Evolutionary conservation across 2,113 vertebrate genomes (phyloP), one percentile per base, ranked within the genome.

Genomic region (Cryptotis parvus): DNA sequence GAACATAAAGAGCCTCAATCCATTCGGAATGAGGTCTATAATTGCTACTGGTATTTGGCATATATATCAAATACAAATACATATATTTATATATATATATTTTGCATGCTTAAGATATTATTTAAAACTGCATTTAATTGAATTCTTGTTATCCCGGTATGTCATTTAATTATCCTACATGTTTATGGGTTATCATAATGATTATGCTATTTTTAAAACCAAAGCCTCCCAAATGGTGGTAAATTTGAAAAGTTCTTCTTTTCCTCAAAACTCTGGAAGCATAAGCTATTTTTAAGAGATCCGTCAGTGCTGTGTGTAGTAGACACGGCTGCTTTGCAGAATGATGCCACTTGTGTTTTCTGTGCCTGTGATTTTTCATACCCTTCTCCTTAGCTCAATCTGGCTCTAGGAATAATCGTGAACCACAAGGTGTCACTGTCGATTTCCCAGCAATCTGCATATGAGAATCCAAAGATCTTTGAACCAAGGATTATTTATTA

Each of bases 381-480:
- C 8, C 5, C 2, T 18, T 16, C 10, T 82, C 87, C 27, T 81
- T 84, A 65, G 70, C 14, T 49, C 16, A 4, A 41, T 69, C 27
- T 63, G 66, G 29, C 3, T 37, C 61, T n/a, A 29, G 82, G 24
- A 84, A 27, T 12, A 39, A 1, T 6, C 37, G 33, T 15, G 66
- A 65, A 2, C 75, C 39, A 69, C 74, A 79, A 91, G 68, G 79
- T 88, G 81, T 63, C 70, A 72, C 90, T 92, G 49, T 29, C 41
- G 66, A 91, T 95, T 91, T 95, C 95, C 83, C 49, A 45, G 95
- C 87, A 92, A 93, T 91, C 91, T 89, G 35, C 76, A 70, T 22
- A 31, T 12, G 29, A 84, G 75, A 63, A 39, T 0, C 16, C 4
- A 78, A 43, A 83, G 70, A 43, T 66, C 24, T 31, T 70, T 49